Conservation (phyloP, 2,888 invertebrate species). For the Clitarchus hookeri region DNA sequence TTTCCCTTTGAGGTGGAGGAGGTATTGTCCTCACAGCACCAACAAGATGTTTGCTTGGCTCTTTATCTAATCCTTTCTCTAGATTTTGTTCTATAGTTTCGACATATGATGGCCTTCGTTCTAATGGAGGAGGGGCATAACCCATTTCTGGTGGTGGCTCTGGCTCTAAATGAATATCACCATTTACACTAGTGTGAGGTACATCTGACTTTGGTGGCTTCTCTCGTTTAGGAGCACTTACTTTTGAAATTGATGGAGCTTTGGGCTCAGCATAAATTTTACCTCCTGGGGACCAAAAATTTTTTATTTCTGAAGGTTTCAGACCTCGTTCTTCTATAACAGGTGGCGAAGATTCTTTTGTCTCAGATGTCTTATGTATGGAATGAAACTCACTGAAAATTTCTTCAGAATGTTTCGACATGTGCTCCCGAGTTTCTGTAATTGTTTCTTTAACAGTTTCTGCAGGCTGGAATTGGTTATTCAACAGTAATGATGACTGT, state of each 20-base stretch:
- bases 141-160: constrained; percentile 71
- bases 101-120: constrained; percentile 60
- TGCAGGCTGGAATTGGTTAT: constrained; percentile 30
- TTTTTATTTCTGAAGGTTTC: constrained; percentile 57
- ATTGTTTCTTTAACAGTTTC: constrained; percentile 27
- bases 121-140: constrained; percentile 60
- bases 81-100: constrained; percentile 57
- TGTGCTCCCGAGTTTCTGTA: constrained; percentile 36
- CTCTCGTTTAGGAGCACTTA: constrained; percentile 41
- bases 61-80: constrained; percentile 61
- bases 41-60: constrained; percentile 60
- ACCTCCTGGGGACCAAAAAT: constrained; percentile 56
- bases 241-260: constrained; percentile 58
- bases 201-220: constrained; percentile 22
- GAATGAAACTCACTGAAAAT: constrained; percentile 28
- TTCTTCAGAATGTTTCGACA: constrained; percentile 33
- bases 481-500: constrained; percentile 36
- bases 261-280: constrained; percentile 53
- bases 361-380: not conserved
- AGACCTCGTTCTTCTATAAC: constrained; percentile 54
- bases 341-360: constrained; percentile 38
- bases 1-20: constrained; percentile 49
- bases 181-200: constrained; percentile 44
- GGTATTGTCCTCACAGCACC: constrained; percentile 62
- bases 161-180: constrained; percentile 58